Percentiles rank a stretch among this genome's conserved stretches.
phyloP scores from a whole-genome alignment of 2,797 vertebrate species.

The Chrysocyon brachyurus region DNA sequence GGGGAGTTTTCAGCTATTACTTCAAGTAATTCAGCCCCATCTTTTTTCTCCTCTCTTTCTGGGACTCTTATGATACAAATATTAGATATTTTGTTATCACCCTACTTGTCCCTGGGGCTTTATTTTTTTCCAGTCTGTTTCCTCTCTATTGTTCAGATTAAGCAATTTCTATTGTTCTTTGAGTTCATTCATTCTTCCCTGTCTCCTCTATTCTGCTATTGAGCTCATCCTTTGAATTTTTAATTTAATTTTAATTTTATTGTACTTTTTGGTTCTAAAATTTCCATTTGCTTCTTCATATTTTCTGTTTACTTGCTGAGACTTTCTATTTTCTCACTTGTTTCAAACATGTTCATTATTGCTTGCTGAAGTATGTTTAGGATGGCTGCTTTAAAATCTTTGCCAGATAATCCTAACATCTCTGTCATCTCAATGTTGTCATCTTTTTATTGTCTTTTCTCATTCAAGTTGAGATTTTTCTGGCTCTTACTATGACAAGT shows the following conservation, averaged over 20 bases:
- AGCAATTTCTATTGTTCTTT: neutral
- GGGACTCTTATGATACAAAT: neutral
- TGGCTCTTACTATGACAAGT: neutral
- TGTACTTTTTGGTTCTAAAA: neutral
- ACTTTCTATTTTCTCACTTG: neutral
- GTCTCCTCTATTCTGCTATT: neutral
- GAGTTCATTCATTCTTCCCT: neutral
- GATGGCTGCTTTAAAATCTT: slow-evolving; percentile 29
- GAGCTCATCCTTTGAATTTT: neutral
- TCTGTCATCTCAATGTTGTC: neutral
- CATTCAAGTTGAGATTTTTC: neutral
- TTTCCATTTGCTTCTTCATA: neutral
- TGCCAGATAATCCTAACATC: neutral
- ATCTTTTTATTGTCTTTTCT: neutral
- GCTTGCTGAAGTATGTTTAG: neutral
- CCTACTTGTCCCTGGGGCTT: neutral
- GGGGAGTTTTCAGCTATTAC: neutral
- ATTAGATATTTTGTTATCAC: neutral
- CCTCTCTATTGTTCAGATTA: neutral
- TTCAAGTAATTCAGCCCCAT: neutral
- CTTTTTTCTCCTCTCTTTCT: neutral
- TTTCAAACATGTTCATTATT: neutral
- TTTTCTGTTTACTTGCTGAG: neutral
- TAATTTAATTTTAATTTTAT: neutral
- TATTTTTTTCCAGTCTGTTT: neutral